These are phyloP conservation scores for Maccullochella peelii DNA, from an alignment of 2,113 vertebrate genomes.

Conservation along the genomic window DNA sequence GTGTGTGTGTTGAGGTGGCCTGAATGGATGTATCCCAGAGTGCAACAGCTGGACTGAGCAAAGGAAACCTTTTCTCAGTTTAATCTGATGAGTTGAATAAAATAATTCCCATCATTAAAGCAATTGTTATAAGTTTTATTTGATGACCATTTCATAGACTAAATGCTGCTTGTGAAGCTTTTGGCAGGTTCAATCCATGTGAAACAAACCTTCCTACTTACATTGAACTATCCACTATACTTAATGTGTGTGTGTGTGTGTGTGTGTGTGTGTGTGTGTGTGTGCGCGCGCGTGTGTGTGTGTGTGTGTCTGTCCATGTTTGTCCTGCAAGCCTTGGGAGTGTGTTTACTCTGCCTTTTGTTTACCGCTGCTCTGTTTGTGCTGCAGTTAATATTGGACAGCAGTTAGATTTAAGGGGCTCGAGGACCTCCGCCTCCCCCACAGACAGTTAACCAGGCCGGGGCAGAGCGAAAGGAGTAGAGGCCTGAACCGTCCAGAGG, in stretches of 20 bases:
- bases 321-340: constrained; percentile 59
- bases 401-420: constrained; percentile 63
- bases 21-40: constrained; percentile 23
- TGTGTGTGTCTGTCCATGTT: constrained; percentile 17
- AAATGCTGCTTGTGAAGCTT: background rate
- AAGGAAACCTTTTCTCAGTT: constrained; percentile 4
- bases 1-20: constrained; percentile 13
- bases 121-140: background rate
- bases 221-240: background rate
- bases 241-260: constrained; percentile 2
- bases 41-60: constrained; percentile 29
- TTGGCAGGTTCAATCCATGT: background rate
- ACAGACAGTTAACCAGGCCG: constrained; percentile 35
- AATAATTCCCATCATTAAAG: background rate
- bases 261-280: constrained; percentile 9
- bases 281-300: background rate
- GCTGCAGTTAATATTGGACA: constrained; percentile 80
- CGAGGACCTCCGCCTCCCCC: constrained; percentile 46
- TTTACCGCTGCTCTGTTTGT: constrained; percentile 77
- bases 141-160: background rate
- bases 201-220: background rate
- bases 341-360: constrained; percentile 78
- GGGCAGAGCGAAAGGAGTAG: constrained; percentile 40
- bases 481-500: constrained; percentile 20
- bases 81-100: background rate